Base-by-base conservation (phyloP, 2,797 vertebrate species). In the Dermochelys coriacea region DNA sequence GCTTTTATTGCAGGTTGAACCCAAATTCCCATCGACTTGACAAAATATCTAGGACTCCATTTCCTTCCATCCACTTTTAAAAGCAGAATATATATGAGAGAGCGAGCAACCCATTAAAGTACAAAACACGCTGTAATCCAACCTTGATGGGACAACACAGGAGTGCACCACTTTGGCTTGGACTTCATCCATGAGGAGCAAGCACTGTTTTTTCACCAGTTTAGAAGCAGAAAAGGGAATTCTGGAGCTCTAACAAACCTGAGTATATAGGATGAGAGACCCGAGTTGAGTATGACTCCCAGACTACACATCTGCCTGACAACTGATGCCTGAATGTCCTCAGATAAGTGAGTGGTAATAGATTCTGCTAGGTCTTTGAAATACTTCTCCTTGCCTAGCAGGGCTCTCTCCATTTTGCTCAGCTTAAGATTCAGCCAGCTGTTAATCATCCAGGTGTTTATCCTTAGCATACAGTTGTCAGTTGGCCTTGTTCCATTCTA, bases 161-260 rank as follows among this genome's bases (percentile, higher is more conserved):
- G 64, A 37, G 64, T 68, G 64, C 15, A 37, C 18, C 34, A 37
- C 61, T 68, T 68, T 68, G 61, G 61, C 37, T 68, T 71, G 37
- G 68, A 71, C 68, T 29, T 49, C 45, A 37, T 41, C 11, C 52
- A 1, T 0, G 11, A 92, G 12, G 5, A 89, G 1, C 5, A n/a
- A 49, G 27, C 68, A 87, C 23, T 55, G 86, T 51, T 78, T 8
- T 34, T 47, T 93, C 41, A 47, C 52, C 47, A 87, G 55, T 1
- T 52, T 31, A 8, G 16, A 41, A 14, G 37, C 0, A 21, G 47
- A 71, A 68, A 71, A 41, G 37, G 37, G 23, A 18, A 49, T 88
- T 41, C 0, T 0, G 47, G 59, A 93, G 31, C 47, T 12, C 4
- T 9, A 12, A 31, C 29, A 49, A 50, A 50, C 25, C 54, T 68